Percentiles rank a stretch among this genome's conserved stretches.
Evolutionary conservation across 2,113 vertebrate genomes (phyloP).

Genomic region (Henicopernis longicauda): DNA sequence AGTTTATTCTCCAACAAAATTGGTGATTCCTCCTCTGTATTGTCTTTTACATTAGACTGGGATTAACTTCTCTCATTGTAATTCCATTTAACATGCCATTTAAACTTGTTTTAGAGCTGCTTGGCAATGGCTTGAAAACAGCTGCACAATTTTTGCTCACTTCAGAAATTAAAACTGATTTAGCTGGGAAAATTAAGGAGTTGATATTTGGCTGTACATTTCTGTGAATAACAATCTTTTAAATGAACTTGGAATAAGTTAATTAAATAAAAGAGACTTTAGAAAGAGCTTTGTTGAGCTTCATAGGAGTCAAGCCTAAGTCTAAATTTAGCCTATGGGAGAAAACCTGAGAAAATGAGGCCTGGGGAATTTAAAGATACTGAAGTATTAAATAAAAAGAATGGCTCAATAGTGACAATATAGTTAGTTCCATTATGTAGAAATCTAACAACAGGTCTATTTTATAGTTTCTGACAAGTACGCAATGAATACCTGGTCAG

Average conservation of each 20-base stretch:
- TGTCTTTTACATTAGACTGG: not conserved
- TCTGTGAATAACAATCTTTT: constrained; percentile 49
- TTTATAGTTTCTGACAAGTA: not conserved
- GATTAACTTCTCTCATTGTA: not conserved
- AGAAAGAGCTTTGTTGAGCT: constrained; percentile 9
- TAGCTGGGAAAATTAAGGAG: not conserved
- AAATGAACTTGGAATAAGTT: constrained; percentile 40
- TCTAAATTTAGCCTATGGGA: not conserved
- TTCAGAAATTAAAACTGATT: not conserved
- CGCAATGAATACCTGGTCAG: not conserved
- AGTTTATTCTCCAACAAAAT: not conserved
- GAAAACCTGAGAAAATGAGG: not conserved
- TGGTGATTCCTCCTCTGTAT: not conserved
- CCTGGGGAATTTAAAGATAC: not conserved
- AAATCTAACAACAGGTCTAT: not conserved
- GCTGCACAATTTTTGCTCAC: constrained; percentile 11
- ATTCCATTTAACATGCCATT: not conserved
- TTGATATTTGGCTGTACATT: not conserved
- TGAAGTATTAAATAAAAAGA: not conserved
- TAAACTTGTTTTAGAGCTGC: not conserved
- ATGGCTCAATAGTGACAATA: not conserved
- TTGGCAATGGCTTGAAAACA: not conserved
- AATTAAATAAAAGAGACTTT: constrained; percentile 46
- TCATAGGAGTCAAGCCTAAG: not conserved
- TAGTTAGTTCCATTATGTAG: not conserved